phyloP scores from a whole-genome alignment of 2,113 vertebrate genomes.

The Pan troglodytes region NHGRI_mPanTro3-v2.1_pri NC_072413.2:47174001-47174500 shows the following conservation, averaged over 20 bases:
- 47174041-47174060: background rate
- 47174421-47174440: background rate
- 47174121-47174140: background rate
- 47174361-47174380: background rate
- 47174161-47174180: background rate
- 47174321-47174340: background rate
- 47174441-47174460: background rate
- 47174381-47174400: background rate
- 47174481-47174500: background rate
- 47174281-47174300: background rate
- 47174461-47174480: background rate
- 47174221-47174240: background rate
- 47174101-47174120: background rate
- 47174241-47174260: background rate
- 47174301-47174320: background rate
- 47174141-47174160: background rate
- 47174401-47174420: background rate
- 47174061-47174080: background rate
- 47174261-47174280: background rate
- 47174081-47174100: background rate
- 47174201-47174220: background rate
- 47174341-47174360: background rate
- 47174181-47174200: background rate
- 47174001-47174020: background rate
- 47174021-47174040: background rate